A percentile compares a stretch with the other conserved stretches of the same genome.
phyloP scores from a whole-genome alignment of 2,113 vertebrate genomes.

The Sialia sialis region DNA sequence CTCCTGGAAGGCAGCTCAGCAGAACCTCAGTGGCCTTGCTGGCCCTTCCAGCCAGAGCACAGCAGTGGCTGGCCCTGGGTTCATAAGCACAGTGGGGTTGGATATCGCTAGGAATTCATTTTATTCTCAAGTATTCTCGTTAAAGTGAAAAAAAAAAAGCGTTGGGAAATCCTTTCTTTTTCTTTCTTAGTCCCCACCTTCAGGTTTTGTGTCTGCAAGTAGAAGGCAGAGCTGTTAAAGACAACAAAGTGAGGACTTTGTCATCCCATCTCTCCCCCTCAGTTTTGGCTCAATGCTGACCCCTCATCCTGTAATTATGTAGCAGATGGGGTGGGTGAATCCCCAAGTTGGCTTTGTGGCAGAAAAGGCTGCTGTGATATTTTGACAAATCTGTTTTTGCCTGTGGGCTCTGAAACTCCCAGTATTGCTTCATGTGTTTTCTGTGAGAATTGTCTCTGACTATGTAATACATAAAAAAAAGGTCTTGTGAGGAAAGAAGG shows the following conservation, averaged over 20 bases:
- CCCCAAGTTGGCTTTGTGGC: neutral
- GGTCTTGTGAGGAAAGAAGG: neutral
- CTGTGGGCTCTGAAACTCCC: neutral
- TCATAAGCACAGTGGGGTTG: neutral
- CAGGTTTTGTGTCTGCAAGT: neutral
- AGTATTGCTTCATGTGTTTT: neutral
- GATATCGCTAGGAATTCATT: neutral
- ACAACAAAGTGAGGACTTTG: neutral
- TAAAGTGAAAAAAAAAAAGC: neutral
- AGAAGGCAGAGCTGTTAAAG: neutral
- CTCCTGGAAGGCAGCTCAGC: neutral
- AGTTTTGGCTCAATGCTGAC: neutral
- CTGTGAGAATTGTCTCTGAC: neutral
- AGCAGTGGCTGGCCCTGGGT: neutral
- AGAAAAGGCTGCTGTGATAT: neutral
- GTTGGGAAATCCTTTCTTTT: neutral
- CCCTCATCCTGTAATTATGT: neutral
- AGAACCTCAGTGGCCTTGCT: neutral
- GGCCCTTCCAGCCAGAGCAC: neutral
- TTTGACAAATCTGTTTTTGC: constrained; percentile 4
- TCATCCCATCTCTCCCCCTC: neutral
- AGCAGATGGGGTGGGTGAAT: neutral
- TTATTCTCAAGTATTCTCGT: neutral
- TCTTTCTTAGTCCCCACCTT: neutral
- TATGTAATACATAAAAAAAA: neutral